These are phyloP conservation scores for Pristionchus mayeri DNA, from an alignment of 2,888 invertebrate species.

Conservation along the genomic window DNA sequence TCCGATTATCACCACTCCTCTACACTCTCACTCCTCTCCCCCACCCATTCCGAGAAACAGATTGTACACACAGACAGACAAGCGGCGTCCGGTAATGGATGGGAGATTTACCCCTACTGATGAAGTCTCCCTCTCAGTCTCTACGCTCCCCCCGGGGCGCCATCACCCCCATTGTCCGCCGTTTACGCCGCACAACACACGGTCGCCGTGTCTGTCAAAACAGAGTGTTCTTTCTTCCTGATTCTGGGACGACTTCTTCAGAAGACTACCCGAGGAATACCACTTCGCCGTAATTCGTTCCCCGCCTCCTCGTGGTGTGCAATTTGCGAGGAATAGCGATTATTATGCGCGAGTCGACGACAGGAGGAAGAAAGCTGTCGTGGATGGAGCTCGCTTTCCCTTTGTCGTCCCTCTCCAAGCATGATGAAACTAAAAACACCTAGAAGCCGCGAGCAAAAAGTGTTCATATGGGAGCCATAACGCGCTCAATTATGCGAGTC, in stretches of 20 bases:
- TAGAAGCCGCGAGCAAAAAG: not conserved
- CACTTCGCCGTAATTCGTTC: too few relatives aligned
- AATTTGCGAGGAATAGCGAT: too few relatives aligned
- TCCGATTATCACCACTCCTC: not conserved
- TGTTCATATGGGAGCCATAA: conserved; percentile 25
- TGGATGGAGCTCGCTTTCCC: not conserved
- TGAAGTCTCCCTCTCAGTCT: too few relatives aligned
- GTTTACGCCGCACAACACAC: too few relatives aligned
- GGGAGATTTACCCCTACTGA: not conserved
- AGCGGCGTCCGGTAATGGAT: not conserved
- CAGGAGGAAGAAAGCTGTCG: not conserved
- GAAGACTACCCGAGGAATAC: too few relatives aligned
- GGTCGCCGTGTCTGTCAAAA: too few relatives aligned
- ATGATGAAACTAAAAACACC: conserved; percentile 12
- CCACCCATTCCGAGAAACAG: not conserved
- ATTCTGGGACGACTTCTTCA: too few relatives aligned
- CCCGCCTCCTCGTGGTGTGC: too few relatives aligned
- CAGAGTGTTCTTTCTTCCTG: too few relatives aligned
- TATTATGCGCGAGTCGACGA: too few relatives aligned
- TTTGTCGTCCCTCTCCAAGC: not conserved
- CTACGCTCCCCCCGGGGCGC: not conserved
- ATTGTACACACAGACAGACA: not conserved
- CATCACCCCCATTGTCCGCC: too few relatives aligned
- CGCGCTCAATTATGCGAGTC: not conserved
- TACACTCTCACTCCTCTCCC: not conserved